Conservation (phyloP, 2,113 vertebrate genomes). For the Furnarius figulus region DNA sequence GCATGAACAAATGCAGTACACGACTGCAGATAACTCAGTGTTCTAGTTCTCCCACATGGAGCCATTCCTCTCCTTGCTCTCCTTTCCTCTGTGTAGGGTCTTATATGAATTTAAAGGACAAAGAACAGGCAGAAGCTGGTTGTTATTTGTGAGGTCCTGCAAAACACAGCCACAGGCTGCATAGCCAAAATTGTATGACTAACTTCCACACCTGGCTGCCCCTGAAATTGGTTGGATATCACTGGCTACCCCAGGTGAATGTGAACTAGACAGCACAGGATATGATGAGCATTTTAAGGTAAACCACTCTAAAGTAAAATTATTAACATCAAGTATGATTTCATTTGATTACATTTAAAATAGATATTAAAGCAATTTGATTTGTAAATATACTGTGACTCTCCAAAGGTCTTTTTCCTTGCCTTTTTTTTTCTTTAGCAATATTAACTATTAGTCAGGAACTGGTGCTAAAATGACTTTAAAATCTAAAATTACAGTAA, state of each 20-base stretch:
- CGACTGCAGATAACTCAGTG: accelerated
- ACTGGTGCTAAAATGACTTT: background rate
- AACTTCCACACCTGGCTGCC: background rate
- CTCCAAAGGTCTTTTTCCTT: background rate
- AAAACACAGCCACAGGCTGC: background rate
- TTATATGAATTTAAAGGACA: background rate
- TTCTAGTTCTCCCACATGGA: background rate
- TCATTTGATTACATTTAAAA: background rate
- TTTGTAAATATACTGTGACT: background rate
- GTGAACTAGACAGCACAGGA: background rate
- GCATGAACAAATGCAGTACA: background rate
- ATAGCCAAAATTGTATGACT: background rate
- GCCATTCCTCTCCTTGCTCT: background rate
- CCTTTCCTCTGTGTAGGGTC: background rate
- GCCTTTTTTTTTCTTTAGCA: background rate
- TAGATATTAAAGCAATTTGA: background rate
- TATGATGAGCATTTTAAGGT: background rate
- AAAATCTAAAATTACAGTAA: background rate
- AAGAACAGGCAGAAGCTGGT: background rate
- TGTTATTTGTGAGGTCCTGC: background rate
- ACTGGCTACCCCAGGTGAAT: background rate
- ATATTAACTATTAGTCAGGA: background rate
- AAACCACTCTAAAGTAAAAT: background rate
- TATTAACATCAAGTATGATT: background rate
- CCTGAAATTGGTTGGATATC: background rate